These are phyloP conservation scores for Scophthalmus maximus DNA, from an alignment of 2,113 vertebrate species.

Conservation along the genomic window DNA sequence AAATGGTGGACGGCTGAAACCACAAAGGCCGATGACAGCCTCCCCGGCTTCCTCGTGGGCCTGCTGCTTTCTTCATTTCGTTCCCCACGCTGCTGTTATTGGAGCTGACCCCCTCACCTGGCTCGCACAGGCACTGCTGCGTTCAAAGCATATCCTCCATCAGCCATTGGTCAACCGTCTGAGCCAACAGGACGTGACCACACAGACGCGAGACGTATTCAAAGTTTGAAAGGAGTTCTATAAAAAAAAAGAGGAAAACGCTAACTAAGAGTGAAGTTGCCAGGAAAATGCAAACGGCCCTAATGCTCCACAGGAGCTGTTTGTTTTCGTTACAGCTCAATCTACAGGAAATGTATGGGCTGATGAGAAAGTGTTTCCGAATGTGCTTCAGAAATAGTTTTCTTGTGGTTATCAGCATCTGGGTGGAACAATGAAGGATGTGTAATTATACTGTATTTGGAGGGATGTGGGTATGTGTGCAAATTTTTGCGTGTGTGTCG, in stretches of 20 bases:
- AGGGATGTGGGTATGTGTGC: conserved; percentile 6
- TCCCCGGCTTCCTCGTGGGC: conserved; percentile 28
- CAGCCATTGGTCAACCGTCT: conserved; percentile 21
- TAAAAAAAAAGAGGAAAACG: conserved; percentile 1
- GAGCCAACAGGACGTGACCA: conserved; percentile 48
- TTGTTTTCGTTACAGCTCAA: conserved; percentile 46
- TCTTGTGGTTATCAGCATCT: conserved; percentile 45
- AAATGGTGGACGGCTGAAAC: conserved; percentile 62
- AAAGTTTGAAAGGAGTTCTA: conserved; percentile 18
- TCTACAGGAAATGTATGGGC: conserved; percentile 41
- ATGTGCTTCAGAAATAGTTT: conserved; percentile 22
- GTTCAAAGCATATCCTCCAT: background rate
- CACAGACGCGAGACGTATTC: conserved; percentile 34
- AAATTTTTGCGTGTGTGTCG: background rate
- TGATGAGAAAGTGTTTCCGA: conserved; percentile 31
- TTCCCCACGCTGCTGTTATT: conserved; percentile 40
- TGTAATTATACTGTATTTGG: conserved; percentile 31
- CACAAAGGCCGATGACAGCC: conserved; percentile 47
- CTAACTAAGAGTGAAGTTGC: conserved; percentile 12
- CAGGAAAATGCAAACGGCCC: conserved; percentile 7
- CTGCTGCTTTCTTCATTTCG: conserved; percentile 57
- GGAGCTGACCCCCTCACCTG: conserved; percentile 55
- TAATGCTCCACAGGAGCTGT: conserved; percentile 5
- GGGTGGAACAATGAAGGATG: conserved; percentile 52
- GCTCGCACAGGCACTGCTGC: background rate